Conservation (phyloP, 2,888 invertebrate species). For the Sphaerophoria taeniata region DNA sequence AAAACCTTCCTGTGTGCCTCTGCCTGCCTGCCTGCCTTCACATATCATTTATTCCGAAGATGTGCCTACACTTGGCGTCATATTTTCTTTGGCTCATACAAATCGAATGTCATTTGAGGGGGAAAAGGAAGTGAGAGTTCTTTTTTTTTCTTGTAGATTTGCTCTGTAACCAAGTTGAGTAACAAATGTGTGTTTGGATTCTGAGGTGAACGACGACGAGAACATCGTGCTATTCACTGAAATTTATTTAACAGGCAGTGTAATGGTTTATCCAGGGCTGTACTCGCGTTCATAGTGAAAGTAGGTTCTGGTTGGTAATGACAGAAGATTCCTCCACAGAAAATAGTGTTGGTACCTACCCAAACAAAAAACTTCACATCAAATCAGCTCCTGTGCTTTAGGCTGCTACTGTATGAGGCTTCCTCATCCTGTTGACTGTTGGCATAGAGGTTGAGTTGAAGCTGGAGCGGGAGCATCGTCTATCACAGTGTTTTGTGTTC, state of each 20-base stretch:
- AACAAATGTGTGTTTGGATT: constrained; percentile 69
- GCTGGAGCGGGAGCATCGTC: constrained; percentile 22
- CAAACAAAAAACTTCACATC: too few relatives aligned
- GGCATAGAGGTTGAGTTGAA: constrained; percentile 12
- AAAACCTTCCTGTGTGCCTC: constrained; percentile 54
- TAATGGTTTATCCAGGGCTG: constrained; percentile 36
- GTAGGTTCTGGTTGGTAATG: too few relatives aligned
- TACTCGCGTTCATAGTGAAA: background rate
- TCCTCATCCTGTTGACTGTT: constrained; percentile 26
- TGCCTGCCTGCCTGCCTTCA: constrained; percentile 12
- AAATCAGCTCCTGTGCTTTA: constrained; percentile 15
- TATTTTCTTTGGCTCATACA: constrained; percentile 49
- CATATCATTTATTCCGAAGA: constrained; percentile 32
- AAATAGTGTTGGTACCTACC: too few relatives aligned
- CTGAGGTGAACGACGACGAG: constrained; percentile 42
- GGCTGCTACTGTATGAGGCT: constrained; percentile 49
- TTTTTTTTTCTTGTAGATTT: constrained; percentile 25
- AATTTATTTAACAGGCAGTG: constrained; percentile 44
- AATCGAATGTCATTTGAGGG: constrained; percentile 61
- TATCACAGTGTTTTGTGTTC: constrained; percentile 62
- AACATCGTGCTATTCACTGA: constrained; percentile 29
- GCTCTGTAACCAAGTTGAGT: constrained; percentile 53
- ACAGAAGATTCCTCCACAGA: too few relatives aligned
- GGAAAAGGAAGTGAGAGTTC: constrained; percentile 29
- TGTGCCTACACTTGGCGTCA: background rate